Percentiles rank a stretch among this genome's conserved stretches.
Evolutionary conservation across 2,113 vertebrate species (phyloP).

Genomic region (Gasterosteus aculeatus): DNA sequence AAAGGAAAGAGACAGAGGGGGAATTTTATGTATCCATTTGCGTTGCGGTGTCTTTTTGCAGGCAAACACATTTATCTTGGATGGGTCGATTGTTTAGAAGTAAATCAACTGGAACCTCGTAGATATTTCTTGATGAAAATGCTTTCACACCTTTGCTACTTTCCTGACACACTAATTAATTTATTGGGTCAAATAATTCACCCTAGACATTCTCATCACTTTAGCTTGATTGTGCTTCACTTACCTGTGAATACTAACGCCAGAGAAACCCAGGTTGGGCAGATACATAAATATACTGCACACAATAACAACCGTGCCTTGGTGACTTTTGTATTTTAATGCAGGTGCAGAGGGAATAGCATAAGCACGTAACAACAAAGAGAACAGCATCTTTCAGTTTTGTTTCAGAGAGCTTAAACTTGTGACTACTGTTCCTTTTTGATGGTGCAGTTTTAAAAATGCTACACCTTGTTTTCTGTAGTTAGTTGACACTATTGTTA

Average conservation of each 20-base stretch:
- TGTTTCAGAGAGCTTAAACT: conserved; percentile 14
- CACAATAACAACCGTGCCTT: conserved; percentile 40
- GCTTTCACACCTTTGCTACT: conserved; percentile 67
- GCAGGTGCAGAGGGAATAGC: neutral
- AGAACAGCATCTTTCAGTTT: conserved; percentile 6
- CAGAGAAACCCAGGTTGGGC: conserved; percentile 33
- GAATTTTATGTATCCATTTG: conserved; percentile 73
- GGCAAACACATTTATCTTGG: conserved; percentile 74
- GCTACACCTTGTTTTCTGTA: conserved; percentile 8
- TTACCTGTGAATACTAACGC: conserved; percentile 59
- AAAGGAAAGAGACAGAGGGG: conserved; percentile 59
- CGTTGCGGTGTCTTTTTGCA: conserved; percentile 66
- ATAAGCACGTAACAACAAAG: conserved; percentile 35
- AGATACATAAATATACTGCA: conserved; percentile 54
- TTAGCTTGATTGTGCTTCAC: conserved; percentile 58
- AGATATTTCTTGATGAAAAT: conserved; percentile 75
- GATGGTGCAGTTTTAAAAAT: neutral
- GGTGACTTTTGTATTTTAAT: conserved; percentile 23
- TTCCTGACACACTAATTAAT: conserved; percentile 75
- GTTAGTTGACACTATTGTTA: conserved; percentile 15
- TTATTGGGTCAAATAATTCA: conserved; percentile 77
- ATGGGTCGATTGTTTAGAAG: conserved; percentile 69
- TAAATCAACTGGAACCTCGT: conserved; percentile 72
- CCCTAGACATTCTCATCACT: conserved; percentile 66
- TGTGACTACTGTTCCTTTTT: neutral